Evolutionary conservation across 2,888 invertebrate genomes (phyloP), one percentile per base, ranked within the genome.

Genomic region (Aromia moschata): DNA sequence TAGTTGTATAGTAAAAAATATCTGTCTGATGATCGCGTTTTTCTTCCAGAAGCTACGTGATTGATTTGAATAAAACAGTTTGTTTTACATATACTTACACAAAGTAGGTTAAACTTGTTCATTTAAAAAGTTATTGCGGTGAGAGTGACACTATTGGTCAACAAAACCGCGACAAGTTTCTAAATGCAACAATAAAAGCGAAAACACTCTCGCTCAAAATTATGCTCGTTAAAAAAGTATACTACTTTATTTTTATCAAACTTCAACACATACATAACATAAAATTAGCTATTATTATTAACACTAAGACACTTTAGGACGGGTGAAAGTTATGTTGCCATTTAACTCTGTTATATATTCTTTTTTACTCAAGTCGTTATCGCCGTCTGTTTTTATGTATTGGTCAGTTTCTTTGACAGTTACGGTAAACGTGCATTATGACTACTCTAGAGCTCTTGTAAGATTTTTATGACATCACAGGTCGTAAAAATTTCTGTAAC

Each of bases 91-190:
- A 10, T 14, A 14, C 18, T 18, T 12, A 10, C 15, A 14, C 18
- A 36, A 53, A 53, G 38, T 53, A 43, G 53, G 53, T 53, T 53
- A 53, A 43, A 31, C 15, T 18, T 33, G 33, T 43, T 53, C 33
- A 36, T 53, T 53, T 52, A 53, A 20, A 47, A 57, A 49, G 37
- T 20, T 46, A 47, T 37, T 43, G 36, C 43, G 54, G 63, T 63
- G 63, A 63, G 63, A 63, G 63, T 60, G 60, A 49, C 62, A 62
- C 30, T 47, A 51, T 58, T 54, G 36, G 20, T 45, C 33, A 37
- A 44, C 25, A 38, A 38, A 38, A 49, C 10, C 38, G 37, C 20
- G 20, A 25, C 49, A 25, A 49, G 25, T 49, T 49, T 46, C 45
- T 38, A 46, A 37, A 46, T 41, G 12, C 16, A 38, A 59, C 49